Conservation (phyloP, 2,888 invertebrate species). For the Drosophila subsilvestris region DNA sequence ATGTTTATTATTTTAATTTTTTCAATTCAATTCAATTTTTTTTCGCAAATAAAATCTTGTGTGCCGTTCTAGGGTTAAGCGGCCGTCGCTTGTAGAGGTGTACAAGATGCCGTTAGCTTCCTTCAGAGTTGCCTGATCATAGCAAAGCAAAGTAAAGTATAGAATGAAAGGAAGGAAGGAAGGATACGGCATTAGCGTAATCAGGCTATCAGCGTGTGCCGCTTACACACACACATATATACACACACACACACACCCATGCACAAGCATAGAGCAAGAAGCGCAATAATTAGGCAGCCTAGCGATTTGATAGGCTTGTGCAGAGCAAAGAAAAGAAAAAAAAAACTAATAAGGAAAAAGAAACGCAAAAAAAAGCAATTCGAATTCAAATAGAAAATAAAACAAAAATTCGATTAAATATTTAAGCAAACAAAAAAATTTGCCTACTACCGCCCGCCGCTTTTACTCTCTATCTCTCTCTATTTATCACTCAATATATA, state of each 20-base stretch:
- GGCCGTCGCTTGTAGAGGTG: no score
- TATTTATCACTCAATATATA: constrained; percentile 37
- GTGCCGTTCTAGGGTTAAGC: neutral
- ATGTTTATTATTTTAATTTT: no score
- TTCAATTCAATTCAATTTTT: no score
- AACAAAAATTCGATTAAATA: constrained; percentile 40
- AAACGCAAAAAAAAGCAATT: constrained; percentile 27
- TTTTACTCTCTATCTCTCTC: constrained; percentile 54
- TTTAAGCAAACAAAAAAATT: constrained; percentile 67
- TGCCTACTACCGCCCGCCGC: constrained; percentile 78
- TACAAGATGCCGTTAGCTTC: neutral
- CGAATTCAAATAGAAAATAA: constrained; percentile 26
- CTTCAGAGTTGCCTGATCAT: neutral
- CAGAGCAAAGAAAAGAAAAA: constrained; percentile 46
- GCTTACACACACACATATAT: constrained; percentile 1
- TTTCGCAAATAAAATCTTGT: neutral
- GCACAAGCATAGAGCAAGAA: constrained; percentile 32
- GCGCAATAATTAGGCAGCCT: constrained; percentile 56
- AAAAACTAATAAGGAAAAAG: constrained; percentile 1
- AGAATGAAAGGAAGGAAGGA: neutral
- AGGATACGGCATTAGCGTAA: neutral
- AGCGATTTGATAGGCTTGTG: constrained; percentile 60
- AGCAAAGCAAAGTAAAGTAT: no score
- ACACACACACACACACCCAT: constrained; percentile 22
- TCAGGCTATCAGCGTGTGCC: no score